Conservation (phyloP, 2,888 invertebrate genomes). For the Lasioglossum oenotherae region DNA sequence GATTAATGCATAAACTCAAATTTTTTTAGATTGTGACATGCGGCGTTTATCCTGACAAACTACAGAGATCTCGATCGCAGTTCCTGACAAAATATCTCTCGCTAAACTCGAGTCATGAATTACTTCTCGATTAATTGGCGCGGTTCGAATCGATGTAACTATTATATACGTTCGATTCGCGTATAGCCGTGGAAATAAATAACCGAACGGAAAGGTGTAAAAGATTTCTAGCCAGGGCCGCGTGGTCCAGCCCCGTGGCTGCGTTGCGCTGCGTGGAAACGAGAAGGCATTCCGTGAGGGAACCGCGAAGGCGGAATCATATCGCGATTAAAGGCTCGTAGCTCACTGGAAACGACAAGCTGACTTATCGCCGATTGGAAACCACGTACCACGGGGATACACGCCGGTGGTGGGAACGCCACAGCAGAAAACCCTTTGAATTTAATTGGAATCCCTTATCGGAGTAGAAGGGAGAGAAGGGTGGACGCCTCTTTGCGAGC, state of each 20-base stretch:
- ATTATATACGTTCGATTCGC: conserved; percentile 5
- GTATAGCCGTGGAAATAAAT: not conserved
- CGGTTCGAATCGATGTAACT: not conserved
- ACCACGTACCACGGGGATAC: conserved; percentile 51
- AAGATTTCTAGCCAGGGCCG: not conserved
- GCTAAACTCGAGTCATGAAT: not conserved
- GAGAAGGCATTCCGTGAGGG: conserved; percentile 38
- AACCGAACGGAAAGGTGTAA: conserved; percentile 9
- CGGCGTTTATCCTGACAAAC: too few species aligned
- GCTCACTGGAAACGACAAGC: conserved; percentile 66
- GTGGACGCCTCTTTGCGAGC: conserved; percentile 1
- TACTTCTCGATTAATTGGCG: not conserved
- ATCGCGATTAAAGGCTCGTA: conserved; percentile 72
- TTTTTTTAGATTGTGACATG: too few species aligned
- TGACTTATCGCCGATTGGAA: conserved; percentile 72
- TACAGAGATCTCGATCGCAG: not conserved
- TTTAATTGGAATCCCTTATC: conserved; percentile 64
- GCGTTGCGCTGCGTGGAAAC: not conserved
- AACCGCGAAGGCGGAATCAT: conserved; percentile 61
- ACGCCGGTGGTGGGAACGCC: conserved; percentile 46
- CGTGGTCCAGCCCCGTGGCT: not conserved
- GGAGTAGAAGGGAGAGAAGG: conserved; percentile 19
- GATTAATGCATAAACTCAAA: too few species aligned
- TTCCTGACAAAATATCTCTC: not conserved
- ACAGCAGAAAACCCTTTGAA: conserved; percentile 39